These are phyloP conservation scores for Euthynnus affinis DNA, from an alignment of 2,797 vertebrate genomes.

Conservation along the genomic window DNA sequence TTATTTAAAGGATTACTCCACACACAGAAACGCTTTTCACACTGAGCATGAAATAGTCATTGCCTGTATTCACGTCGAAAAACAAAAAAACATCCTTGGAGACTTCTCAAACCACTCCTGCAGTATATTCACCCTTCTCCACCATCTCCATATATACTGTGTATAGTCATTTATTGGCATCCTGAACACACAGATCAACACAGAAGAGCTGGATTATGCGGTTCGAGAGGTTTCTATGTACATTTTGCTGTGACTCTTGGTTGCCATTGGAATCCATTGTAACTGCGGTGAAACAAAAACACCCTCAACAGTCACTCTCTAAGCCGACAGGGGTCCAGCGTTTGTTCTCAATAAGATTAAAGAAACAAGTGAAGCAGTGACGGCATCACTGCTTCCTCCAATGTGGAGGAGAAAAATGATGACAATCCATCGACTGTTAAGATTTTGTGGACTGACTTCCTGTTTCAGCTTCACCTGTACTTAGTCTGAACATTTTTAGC, in stretches of 20 bases:
- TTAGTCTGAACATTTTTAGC: too few relatives aligned
- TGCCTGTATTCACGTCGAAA: background rate
- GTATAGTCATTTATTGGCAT: background rate
- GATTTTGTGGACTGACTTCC: background rate
- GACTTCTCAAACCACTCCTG: background rate
- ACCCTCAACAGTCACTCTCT: background rate
- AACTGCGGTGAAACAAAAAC: background rate
- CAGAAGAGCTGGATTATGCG: background rate
- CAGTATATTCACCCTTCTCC: too few relatives aligned
- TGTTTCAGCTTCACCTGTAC: too few relatives aligned
- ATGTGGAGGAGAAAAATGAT: background rate
- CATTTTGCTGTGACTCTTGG: background rate
- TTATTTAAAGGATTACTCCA: background rate
- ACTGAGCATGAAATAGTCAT: background rate
- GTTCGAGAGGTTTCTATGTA: background rate
- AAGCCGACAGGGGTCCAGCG: background rate
- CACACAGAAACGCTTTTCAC: background rate
- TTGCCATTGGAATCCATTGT: background rate
- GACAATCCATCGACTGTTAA: background rate
- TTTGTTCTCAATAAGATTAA: background rate
- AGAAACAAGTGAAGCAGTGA: background rate
- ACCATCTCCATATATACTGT: too few relatives aligned
- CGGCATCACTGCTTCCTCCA: too few relatives aligned
- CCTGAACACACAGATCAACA: too few relatives aligned
- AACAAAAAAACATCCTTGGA: too few relatives aligned